Conservation (phyloP, 2,888 invertebrate genomes). For the Drosophila rubida region DNA sequence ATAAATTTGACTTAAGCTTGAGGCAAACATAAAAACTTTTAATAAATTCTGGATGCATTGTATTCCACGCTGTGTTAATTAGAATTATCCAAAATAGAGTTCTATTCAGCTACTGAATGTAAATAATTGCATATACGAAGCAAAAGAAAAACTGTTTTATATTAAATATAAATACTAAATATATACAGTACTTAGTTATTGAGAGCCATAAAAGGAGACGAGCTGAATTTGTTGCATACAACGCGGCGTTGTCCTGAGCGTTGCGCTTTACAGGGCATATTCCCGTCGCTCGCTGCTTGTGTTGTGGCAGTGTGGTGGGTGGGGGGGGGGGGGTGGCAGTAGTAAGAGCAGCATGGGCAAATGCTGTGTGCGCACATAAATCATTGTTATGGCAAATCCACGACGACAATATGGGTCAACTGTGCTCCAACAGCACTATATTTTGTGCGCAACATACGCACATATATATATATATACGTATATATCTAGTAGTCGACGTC, state of each 20-base stretch:
- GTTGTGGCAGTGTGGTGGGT: not conserved
- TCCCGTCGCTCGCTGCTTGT: conserved; percentile 1
- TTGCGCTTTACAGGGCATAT: conserved; percentile 18
- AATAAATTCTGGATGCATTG: too few relatives aligned
- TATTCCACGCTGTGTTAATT: too few relatives aligned
- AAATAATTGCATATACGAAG: too few relatives aligned
- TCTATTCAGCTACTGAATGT: too few relatives aligned
- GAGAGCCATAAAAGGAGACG: too few relatives aligned
- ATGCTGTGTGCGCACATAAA: conserved; percentile 30
- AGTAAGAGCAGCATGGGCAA: conserved; percentile 13
- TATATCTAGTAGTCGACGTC: conserved; percentile 21
- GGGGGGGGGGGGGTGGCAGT: not conserved
- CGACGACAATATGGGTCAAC: conserved; percentile 52
- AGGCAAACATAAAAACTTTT: too few relatives aligned
- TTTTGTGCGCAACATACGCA: not conserved
- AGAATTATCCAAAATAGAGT: too few relatives aligned
- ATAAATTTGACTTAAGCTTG: too few relatives aligned
- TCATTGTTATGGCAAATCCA: conserved; percentile 51
- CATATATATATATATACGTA: not conserved
- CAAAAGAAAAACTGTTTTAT: too few relatives aligned
- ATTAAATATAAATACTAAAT: too few relatives aligned
- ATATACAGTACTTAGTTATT: too few relatives aligned
- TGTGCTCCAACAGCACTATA: conserved; percentile 3
- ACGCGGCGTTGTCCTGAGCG: not conserved
- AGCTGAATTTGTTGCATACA: not conserved